Conservation (phyloP, 2,888 invertebrate species). For the Pimpla rufipes region DNA sequence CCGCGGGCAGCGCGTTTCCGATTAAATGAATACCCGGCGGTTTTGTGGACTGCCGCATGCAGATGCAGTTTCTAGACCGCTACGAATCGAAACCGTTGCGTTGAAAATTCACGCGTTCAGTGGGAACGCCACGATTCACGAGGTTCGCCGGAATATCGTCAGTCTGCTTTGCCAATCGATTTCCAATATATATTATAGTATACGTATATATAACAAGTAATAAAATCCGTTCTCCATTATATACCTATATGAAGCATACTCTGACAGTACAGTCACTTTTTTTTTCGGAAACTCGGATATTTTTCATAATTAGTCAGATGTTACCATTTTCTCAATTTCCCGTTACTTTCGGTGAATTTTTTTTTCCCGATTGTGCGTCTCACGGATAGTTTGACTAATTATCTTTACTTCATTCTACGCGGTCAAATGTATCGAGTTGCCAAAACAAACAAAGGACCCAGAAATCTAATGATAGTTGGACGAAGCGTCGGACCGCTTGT, state of each 20-base stretch:
- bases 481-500: too few species aligned
- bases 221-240: neutral
- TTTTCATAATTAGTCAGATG: too few species aligned
- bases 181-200: conserved; percentile 13
- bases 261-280: neutral
- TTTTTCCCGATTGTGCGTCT: too few species aligned
- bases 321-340: too few species aligned
- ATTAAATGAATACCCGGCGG: conserved; percentile 56
- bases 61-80: conserved; percentile 5
- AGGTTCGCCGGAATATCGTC: conserved; percentile 19
- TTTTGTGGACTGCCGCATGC: conserved; percentile 56
- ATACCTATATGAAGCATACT: neutral
- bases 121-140: conserved; percentile 17
- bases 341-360: too few species aligned
- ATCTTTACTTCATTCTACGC: neutral
- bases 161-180: conserved; percentile 35
- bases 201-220: neutral
- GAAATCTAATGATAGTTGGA: too few species aligned
- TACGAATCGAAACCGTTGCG: conserved; percentile 20
- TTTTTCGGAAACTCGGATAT: neutral
- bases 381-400: neutral
- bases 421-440: too few species aligned
- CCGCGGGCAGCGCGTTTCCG: conserved; percentile 40
- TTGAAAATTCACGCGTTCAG: conserved; percentile 37
- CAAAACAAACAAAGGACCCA: too few species aligned